These are phyloP conservation scores for Thereva unica DNA, from an alignment of 2,888 invertebrate species.

Conservation along the genomic window DNA sequence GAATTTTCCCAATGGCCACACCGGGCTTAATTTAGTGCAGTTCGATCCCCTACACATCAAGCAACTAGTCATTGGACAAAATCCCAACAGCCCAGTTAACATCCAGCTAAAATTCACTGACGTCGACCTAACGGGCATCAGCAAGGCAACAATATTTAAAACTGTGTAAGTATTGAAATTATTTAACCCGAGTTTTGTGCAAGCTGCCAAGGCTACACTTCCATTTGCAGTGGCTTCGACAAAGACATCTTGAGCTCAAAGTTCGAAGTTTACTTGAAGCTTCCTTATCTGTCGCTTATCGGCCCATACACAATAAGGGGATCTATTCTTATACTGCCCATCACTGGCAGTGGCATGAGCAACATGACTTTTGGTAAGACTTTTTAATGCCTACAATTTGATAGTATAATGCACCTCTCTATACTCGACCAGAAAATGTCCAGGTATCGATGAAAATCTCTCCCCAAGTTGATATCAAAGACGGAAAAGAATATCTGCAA, in stretches of 20 bases:
- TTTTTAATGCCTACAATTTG: not conserved
- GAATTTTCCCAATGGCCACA: constrained; percentile 45
- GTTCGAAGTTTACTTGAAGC: constrained; percentile 44
- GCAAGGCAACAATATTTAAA: constrained; percentile 41
- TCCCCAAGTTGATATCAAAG: constrained; percentile 40
- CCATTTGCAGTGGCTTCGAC: constrained; percentile 48
- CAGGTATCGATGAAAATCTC: constrained; percentile 32
- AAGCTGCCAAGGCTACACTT: not conserved
- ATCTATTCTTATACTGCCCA: constrained; percentile 50
- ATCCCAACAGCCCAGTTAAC: constrained; percentile 52
- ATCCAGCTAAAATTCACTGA: constrained; percentile 51
- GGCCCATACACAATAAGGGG: constrained; percentile 52
- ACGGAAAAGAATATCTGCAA: constrained; percentile 43
- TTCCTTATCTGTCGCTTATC: constrained; percentile 47
- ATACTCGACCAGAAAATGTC: constrained; percentile 31
- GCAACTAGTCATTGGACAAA: constrained; percentile 48
- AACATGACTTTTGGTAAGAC: constrained; percentile 47
- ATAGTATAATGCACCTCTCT: not conserved
- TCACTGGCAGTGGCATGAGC: constrained; percentile 49
- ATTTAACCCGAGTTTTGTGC: not conserved
- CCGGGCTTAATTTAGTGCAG: constrained; percentile 48
- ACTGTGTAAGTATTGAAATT: constrained; percentile 45
- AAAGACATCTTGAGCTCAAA: constrained; percentile 38
- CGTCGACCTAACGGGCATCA: constrained; percentile 49
- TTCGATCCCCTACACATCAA: constrained; percentile 53